Evolutionary conservation across 2,888 invertebrate genomes (phyloP).

Genomic region (Thereva nobilitata): DNA sequence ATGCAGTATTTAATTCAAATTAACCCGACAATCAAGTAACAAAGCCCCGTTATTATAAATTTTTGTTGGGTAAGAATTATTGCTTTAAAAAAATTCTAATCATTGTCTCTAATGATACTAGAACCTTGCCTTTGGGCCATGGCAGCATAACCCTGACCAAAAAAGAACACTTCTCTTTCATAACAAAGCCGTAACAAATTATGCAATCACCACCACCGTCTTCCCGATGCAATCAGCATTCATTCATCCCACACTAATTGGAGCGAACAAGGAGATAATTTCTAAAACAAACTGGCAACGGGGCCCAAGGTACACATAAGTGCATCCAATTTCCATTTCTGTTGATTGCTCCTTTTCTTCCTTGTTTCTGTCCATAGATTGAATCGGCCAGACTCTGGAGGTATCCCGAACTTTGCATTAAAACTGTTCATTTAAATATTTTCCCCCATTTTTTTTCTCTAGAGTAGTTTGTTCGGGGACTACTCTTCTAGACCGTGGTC

Average conservation of each 20-base stretch:
- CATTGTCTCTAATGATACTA: slow-evolving; percentile 24
- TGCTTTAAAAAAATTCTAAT: slow-evolving; percentile 3
- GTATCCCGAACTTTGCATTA: slow-evolving; percentile 1
- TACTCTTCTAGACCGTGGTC: background rate
- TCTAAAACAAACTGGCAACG: slow-evolving; percentile 14
- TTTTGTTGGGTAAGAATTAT: no score
- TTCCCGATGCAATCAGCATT: slow-evolving; percentile 12
- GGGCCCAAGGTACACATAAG: background rate
- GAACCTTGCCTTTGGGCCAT: background rate
- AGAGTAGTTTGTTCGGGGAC: no score
- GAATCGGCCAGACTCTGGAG: background rate
- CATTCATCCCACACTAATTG: slow-evolving; percentile 18
- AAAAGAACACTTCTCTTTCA: background rate
- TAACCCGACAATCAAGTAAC: no score
- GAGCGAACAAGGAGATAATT: slow-evolving; percentile 18
- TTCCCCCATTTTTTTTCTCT: background rate
- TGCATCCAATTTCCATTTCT: slow-evolving; percentile 11
- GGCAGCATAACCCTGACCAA: background rate
- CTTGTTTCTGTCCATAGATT: background rate
- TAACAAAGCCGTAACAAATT: slow-evolving; percentile 11
- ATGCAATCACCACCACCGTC: slow-evolving; percentile 8
- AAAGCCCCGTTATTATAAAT: no score
- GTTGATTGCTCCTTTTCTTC: slow-evolving; percentile 11
- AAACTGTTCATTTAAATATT: slow-evolving; percentile 23
- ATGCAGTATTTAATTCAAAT: no score